Evolutionary conservation across 2,888 invertebrate genomes (phyloP), one percentile per base, ranked within the genome.

Genomic region (Rhorus exstirpatorius): DNA sequence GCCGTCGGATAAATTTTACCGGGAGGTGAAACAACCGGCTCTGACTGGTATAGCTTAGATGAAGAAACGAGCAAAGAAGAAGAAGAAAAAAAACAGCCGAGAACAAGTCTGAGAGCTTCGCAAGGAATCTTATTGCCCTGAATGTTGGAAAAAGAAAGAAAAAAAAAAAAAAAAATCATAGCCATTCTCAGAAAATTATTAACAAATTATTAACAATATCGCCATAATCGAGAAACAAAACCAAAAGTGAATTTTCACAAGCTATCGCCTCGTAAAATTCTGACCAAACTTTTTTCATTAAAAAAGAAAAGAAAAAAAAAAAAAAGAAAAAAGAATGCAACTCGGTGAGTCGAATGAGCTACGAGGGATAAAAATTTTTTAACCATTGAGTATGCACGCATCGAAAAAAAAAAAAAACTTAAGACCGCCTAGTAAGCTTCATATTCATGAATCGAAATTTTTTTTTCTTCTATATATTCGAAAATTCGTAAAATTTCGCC

Each of bases 41-140:
- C 55, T 70, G 74, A 58, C 55, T 26, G 55, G 74, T 79, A 79
- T 75, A 79, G 68, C 61, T 70, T 82, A 79, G 79, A 61, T n/a
- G 19, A 63, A 63, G 46, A 17, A 78, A 65, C 31, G 17, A 26
- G 49, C 7, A 49, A 68, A 79, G 41, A 65, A 58, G 51, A 65
- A 63, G n/a, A 3, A 3, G 3, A 35, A 21, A 44, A 58, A 74
- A 31, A 38, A 72, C 31, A 58, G 55, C 24, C 55, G 78, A 71
- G 71, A 71, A 67, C 41, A 67, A 81, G 77, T 72, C 81, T 72
- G 81, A 77, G 41, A 31, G 70, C 44, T 21, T 55, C 49, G 24
- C 61, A 17, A 65, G 24, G 31, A 65, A 55, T 53, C 41, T 19
- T 38, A 21, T 26, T 38, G 17, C 63, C 24, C 38, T 75, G 44